A percentile compares a stretch with the other conserved stretches of the same genome.
Evolutionary conservation across 2,797 vertebrate species (phyloP).

Genomic region (Urosaurus nigricauda): DNA sequence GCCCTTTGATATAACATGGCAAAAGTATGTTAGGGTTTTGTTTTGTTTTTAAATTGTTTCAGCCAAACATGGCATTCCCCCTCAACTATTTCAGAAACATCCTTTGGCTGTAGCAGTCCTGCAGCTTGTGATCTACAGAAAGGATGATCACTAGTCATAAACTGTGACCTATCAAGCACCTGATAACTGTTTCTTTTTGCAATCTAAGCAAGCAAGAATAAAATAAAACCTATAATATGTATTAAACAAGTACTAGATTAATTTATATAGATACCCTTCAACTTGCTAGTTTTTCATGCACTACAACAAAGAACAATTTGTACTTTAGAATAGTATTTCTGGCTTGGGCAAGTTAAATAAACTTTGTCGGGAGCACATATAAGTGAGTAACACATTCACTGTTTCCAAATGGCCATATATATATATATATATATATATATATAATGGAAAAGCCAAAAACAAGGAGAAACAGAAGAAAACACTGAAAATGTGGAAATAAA

Average conservation of each 20-base stretch:
- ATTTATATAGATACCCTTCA: not conserved
- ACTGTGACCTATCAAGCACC: not conserved
- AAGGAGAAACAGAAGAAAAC: constrained; percentile 39
- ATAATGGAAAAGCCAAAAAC: not conserved
- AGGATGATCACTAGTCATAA: not conserved
- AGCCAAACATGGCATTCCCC: not conserved
- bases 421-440: no score
- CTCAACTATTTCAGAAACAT: not conserved
- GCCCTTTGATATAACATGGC: not conserved
- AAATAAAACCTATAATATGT: not conserved
- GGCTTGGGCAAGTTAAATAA: not conserved
- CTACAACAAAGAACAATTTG: not conserved
- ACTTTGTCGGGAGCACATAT: not conserved
- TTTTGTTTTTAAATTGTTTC: not conserved
- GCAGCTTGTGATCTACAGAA: not conserved
- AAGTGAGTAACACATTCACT: constrained; percentile 47
- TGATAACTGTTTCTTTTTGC: not conserved
- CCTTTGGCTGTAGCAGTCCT: constrained; percentile 4
- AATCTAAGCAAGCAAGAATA: not conserved
- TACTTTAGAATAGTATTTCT: constrained; percentile 24
- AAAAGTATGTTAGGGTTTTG: not conserved
- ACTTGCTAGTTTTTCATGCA: not conserved
- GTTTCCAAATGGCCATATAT: constrained; percentile 46
- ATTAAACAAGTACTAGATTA: not conserved
- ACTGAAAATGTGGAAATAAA: constrained; percentile 48